Base-by-base conservation (phyloP, 1,140 invertebrate species). In the Apis laboriosa region DNA sequence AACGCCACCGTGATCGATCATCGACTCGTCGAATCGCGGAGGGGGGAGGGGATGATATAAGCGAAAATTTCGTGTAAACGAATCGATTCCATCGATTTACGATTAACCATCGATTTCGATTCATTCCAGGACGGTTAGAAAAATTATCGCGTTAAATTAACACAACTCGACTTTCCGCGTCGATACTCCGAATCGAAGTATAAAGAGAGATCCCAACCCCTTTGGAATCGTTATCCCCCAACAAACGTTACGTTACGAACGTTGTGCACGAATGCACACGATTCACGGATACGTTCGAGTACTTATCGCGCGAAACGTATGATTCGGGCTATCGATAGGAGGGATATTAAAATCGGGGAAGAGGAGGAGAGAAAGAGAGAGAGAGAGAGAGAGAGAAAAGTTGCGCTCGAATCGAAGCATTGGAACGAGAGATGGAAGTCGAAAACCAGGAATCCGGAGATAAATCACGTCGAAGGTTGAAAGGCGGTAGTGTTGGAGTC, bases 401-500 rank as follows among this genome's bases (percentile, higher is more conserved):
- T 34, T 34, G 58, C 58, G 76, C 19, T 66, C 64, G 67, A 83
- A 83, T 61, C 82, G 82, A 60, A 34, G 74, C 49, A 86, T 83
- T 80, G 72, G 77, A 84, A 86, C 79, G 82, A 67, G 67, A 84
- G 82, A 89, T 90, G 78, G 77, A 88, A 88, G 86, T 89, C 88
- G 81, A 88, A 86, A 84, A 86, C 63, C 74, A 86, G 80, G 87
- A 84, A 89, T 89, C 75, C 71, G 71, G 68, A 80, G 80, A 90
- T 90, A 89, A 89, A 90, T 90, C 89, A 90, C 84, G 86, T 86
- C 73, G 84, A 73, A 81, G 86, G 87, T 84, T 90, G 86, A 89
- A 90, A 89, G 85, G 88, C 83, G 79, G 86, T 84, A 86, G 90
- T 91, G 90, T 87, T 84, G 88, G 88, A 90, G 90, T 90, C 90